Conservation (phyloP, 35 echinoderm and acorn worm species). For the Holothuria glaberrima region DNA sequence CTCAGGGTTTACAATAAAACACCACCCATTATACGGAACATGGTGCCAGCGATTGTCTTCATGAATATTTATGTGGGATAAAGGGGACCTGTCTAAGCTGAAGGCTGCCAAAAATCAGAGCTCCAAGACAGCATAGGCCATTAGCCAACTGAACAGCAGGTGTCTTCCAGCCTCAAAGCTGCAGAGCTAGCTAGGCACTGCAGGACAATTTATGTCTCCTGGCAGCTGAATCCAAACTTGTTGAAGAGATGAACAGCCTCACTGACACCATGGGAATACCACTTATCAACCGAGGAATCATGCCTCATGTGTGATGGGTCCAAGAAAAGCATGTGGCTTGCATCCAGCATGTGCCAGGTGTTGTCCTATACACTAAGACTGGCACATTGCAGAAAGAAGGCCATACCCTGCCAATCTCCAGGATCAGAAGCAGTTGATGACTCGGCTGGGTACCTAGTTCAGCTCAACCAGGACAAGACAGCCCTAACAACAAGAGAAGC, state of each 20-base stretch:
- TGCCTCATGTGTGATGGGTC: constrained; percentile 18
- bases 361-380: constrained; percentile 55
- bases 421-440: not conserved
- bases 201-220: constrained; percentile 19
- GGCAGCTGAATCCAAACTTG: constrained; percentile 10
- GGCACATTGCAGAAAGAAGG: constrained; percentile 32
- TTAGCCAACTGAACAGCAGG: not conserved
- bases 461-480: not conserved
- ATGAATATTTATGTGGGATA: not conserved
- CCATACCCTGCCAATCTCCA: constrained; percentile 11
- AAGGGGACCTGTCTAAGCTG: not conserved
- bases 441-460: not conserved
- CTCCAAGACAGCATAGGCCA: not conserved
- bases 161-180: not conserved
- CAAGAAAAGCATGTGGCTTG: constrained; percentile 64
- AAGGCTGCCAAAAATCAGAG: not conserved
- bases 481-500: not conserved
- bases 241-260: not conserved
- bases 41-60: not conserved
- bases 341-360: constrained; percentile 53
- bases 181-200: constrained; percentile 22
- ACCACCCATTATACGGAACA: not conserved
- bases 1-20: not conserved
- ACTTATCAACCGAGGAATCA: constrained; percentile 10
- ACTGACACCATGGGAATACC: constrained; percentile 64